These are phyloP conservation scores for Macropodus opercularis DNA, from an alignment of 2,797 vertebrate species.

Conservation along the genomic window DNA sequence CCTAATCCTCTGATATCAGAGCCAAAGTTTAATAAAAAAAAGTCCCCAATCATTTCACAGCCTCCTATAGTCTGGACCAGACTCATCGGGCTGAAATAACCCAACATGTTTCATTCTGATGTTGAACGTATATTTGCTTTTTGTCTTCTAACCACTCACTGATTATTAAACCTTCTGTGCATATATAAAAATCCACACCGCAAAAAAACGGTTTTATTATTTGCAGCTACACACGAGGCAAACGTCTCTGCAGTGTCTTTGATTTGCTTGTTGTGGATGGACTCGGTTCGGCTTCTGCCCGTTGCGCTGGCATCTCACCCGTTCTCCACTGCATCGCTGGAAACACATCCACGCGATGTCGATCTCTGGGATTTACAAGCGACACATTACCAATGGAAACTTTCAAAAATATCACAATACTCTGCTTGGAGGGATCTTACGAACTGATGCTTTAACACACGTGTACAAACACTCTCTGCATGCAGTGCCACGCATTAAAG, in stretches of 20 bases:
- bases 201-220: not conserved
- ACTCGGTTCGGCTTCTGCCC: constrained; percentile 35
- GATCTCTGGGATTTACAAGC: constrained; percentile 76
- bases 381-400: constrained; percentile 52
- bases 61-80: constrained; percentile 23
- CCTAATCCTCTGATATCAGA: constrained; percentile 67
- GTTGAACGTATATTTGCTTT: constrained; percentile 29
- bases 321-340: constrained; percentile 32
- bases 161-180: constrained; percentile 33
- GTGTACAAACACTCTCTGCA: constrained; percentile 58
- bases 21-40: constrained; percentile 61
- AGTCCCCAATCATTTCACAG: constrained; percentile 27
- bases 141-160: constrained; percentile 44
- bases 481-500: constrained; percentile 62
- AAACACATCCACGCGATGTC: constrained; percentile 54
- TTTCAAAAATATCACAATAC: constrained; percentile 68
- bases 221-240: constrained; percentile 29
- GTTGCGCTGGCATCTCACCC: constrained; percentile 38
- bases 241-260: constrained; percentile 21
- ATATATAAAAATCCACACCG: constrained; percentile 15
- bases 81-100: constrained; percentile 32
- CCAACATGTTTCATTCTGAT: constrained; percentile 16
- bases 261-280: constrained; percentile 6
- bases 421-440: constrained; percentile 44
- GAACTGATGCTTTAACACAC: constrained; percentile 53